Evolutionary conservation across 2,113 vertebrate genomes (phyloP).

Genomic region (Picathartes gymnocephalus): DNA sequence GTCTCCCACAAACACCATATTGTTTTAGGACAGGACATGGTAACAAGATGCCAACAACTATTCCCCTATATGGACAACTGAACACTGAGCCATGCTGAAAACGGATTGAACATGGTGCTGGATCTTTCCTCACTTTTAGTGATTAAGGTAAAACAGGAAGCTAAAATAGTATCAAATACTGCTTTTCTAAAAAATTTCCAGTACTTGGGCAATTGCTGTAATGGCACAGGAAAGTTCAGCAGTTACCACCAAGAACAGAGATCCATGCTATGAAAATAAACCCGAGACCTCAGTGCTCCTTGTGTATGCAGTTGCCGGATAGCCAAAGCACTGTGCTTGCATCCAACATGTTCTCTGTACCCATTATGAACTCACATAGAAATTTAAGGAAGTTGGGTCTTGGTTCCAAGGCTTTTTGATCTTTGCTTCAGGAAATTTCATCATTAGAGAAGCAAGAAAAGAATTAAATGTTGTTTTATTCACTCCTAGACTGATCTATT

Average conservation of each 20-base stretch:
- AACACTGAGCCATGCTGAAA: neutral
- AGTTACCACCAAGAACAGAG: neutral
- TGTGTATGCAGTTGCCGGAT: fast-evolving
- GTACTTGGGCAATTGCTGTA: neutral
- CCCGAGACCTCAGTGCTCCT: neutral
- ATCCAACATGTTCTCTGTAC: neutral
- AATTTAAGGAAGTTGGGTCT: neutral
- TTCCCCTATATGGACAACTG: neutral
- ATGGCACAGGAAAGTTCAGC: neutral
- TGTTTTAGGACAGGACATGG: neutral
- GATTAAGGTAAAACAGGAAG: neutral
- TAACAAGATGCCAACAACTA: neutral
- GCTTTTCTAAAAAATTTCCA: neutral
- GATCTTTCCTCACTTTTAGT: neutral
- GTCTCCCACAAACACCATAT: fast-evolving
- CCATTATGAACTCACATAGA: neutral
- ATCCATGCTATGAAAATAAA: neutral
- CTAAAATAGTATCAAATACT: neutral
- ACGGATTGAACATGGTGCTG: neutral
- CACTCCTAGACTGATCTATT: neutral
- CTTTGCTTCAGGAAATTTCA: neutral
- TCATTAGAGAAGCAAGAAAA: neutral
- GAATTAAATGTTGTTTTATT: neutral
- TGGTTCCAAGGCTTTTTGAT: neutral
- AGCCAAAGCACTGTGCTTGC: neutral